Evolutionary conservation across 2,888 invertebrate genomes (phyloP), one percentile per base, ranked within the genome.

Genomic region (Linnaemya tessellans): DNA sequence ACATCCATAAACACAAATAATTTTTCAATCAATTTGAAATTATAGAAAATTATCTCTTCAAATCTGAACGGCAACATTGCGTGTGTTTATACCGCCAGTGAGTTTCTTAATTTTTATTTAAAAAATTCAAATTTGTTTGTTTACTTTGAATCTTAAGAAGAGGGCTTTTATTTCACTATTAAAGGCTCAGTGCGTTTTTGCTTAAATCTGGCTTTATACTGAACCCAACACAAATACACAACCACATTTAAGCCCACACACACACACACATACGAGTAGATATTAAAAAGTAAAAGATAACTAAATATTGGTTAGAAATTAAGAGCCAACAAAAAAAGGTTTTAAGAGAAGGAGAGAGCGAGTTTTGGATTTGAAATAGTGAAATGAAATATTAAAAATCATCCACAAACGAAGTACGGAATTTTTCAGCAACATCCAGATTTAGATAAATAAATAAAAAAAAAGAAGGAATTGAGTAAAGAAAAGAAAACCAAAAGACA

Each of bases 81-180:
- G 15, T 20, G 56, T 49, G 46, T 22, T 8, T 13, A 18, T 54
- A 11, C 20, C 11, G 9, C 49, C 35, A 22, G 38, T 62, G 64
- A 73, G 49, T 77, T 35, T 41, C 60, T 51, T 62, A 51, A 79
- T 70, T 79, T 73, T 41, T 38, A 22, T 60, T 35, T 60, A 22
- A 38, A 60, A 64, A 65, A 51, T 25, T 70, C 70, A 51, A 65
- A 41, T 25, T 70, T 79, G 43, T 79, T 79, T 79, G 41, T 79
- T 62, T 79, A 51, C 30, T 62, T 62, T 54, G n/a, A 68, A 35
- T 49, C 67, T 68, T 41, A 51, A 60, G 51, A 51, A 54, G 43
- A 70, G 54, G 62, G 22, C 51, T 70, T 75, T 62, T 51, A 30
- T 70, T 70, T 41, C 51, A 79, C 54, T 25, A 64, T 80, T 71